Base-by-base conservation (phyloP, 2,113 vertebrate genomes). In the Tragelaphus imberbis region DNA sequence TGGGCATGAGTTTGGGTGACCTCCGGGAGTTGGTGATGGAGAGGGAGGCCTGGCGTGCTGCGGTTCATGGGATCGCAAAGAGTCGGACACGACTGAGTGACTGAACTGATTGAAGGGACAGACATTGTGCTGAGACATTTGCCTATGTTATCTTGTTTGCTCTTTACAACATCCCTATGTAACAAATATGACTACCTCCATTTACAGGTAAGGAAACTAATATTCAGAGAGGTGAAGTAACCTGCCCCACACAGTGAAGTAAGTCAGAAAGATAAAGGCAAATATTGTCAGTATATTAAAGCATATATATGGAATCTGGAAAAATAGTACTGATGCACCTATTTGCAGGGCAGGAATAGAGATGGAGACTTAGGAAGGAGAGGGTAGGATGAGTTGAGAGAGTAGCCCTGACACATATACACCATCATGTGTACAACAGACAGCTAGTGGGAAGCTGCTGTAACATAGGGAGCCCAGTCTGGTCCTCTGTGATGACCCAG, bases 151-250 rank as follows among this genome's bases (percentile, higher is more conserved):
- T 91, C 51, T 51, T 91, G 55, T 85, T 65, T 96, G 81, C 88
- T 92, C 90, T 94, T 97, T 92, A 68, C 65, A 85, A 92, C 44
- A 90, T 77, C 36, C 56, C 49, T 58, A 77, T 61, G 59, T 90
- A 97, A 85, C 28, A 79, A 91, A 55, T 51, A 44, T 58, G 94
- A 97, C 89, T 86, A 81, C 59, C 51, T 96, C 51, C 63, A 84
- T 82, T 61, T 49, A 27, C 1, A 93, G 44, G 44, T 40, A 30
- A 71, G 90, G 51, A 84, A 91, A 82, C 36, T 16, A 81, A 96
- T 68, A 61, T 3, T 58, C 19, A 4, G 65, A 25, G 63, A 91
- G 16, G 51, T 47, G 9, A 95, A 84, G 58, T 12, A 49, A 65
- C n/a, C 36, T 1, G 6, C 12, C 77, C 58, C 28, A 3, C 25